These are phyloP conservation scores for Drosophila vallismaia DNA, from an alignment of 2,888 invertebrate genomes.

Conservation along the genomic window DNA sequence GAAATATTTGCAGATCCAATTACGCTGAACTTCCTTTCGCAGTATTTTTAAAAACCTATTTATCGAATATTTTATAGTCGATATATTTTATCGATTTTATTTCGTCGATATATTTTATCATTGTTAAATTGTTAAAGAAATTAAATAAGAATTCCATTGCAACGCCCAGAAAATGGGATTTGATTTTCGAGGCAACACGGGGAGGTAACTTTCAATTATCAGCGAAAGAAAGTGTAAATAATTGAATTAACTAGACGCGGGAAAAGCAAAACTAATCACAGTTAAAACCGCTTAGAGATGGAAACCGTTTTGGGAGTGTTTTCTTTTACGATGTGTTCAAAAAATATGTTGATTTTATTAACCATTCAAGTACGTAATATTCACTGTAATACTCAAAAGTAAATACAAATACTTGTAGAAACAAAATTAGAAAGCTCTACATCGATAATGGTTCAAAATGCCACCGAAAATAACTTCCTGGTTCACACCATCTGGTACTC, in stretches of 20 bases:
- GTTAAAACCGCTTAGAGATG: not conserved
- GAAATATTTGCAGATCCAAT: too few relatives aligned
- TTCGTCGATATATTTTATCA: too few relatives aligned
- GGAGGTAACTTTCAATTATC: constrained; percentile 17
- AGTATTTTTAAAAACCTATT: too few relatives aligned
- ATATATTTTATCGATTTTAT: too few relatives aligned
- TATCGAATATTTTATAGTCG: too few relatives aligned
- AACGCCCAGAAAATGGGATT: constrained; percentile 18
- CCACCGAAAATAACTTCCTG: not conserved
- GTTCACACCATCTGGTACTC: not conserved
- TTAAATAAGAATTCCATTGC: constrained; percentile 13
- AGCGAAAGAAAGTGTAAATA: constrained; percentile 37
- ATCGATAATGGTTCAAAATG: not conserved
- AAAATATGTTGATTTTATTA: too few relatives aligned
- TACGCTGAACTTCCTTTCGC: too few relatives aligned
- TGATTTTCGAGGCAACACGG: constrained; percentile 5
- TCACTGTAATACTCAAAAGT: too few relatives aligned
- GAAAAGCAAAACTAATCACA: constrained; percentile 9
- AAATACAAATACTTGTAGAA: not conserved
- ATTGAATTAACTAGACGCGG: constrained; percentile 30
- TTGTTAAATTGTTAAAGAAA: too few relatives aligned
- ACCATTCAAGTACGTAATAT: too few relatives aligned
- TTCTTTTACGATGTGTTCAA: too few relatives aligned
- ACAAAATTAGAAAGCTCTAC: not conserved
- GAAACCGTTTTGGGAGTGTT: not conserved